Conservation (phyloP, 2,888 invertebrate species). For the Chloroclystis v-ata region DNA sequence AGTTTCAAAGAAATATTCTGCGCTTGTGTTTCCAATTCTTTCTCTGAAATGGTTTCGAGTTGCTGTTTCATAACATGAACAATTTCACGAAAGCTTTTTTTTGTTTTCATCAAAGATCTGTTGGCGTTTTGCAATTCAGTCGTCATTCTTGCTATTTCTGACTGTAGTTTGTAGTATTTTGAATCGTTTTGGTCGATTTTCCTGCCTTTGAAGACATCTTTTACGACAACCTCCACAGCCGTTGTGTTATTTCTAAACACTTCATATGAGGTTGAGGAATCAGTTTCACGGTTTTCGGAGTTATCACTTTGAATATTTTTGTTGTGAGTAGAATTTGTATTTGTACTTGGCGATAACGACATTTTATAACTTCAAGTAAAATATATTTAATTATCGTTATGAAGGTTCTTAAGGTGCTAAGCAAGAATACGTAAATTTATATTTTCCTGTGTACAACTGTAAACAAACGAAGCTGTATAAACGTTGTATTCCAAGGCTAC, state of each 20-base stretch:
- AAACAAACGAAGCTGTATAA: background rate
- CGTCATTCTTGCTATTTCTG: slow-evolving; percentile 43
- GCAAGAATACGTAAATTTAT: background rate
- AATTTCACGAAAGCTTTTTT: slow-evolving; percentile 42
- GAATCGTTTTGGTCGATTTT: slow-evolving; percentile 24
- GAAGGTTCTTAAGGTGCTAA: too few relatives aligned
- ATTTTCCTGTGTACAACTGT: background rate
- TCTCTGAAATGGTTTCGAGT: slow-evolving; percentile 42
- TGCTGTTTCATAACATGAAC: slow-evolving; percentile 53
- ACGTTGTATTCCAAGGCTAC: slow-evolving; percentile 5
- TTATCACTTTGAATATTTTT: slow-evolving; percentile 17
- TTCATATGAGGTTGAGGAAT: slow-evolving; percentile 44
- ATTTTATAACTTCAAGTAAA: slow-evolving; percentile 4
- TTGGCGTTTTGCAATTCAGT: slow-evolving; percentile 42
- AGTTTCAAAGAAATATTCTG: slow-evolving; percentile 47
- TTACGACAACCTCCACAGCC: slow-evolving; percentile 60
- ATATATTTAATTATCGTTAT: too few relatives aligned
- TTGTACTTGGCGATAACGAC: slow-evolving; percentile 6
- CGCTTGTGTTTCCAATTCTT: slow-evolving; percentile 46
- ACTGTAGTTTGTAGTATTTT: slow-evolving; percentile 31
- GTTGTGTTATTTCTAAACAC: slow-evolving; percentile 61
- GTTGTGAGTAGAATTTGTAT: slow-evolving; percentile 7
- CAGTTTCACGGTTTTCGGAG: slow-evolving; percentile 8
- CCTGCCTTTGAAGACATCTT: slow-evolving; percentile 46
- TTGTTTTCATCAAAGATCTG: slow-evolving; percentile 36